These are phyloP conservation scores for Pseudococcus viburni DNA, from an alignment of 2,888 invertebrate genomes.

Conservation along the genomic window DNA sequence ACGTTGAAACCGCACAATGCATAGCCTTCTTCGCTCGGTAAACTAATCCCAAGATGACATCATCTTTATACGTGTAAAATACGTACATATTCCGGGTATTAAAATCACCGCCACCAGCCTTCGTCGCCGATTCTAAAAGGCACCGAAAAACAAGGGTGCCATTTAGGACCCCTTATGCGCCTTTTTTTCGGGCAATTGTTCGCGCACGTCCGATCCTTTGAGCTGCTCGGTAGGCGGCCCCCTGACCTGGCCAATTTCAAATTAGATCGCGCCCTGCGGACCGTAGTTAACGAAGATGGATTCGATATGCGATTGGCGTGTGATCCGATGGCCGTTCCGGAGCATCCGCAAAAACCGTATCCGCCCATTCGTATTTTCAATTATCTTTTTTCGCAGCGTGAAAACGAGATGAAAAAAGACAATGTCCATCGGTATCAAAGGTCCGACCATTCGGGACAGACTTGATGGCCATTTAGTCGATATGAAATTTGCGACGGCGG, in stretches of 20 bases:
- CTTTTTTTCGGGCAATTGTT: neutral
- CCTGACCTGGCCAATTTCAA: neutral
- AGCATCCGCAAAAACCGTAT: neutral
- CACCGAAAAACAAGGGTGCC: neutral
- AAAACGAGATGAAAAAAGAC: conserved; percentile 3
- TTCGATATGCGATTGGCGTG: conserved; percentile 7
- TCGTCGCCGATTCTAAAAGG: neutral
- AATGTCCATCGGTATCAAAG: neutral
- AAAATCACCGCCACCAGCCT: too few relatives aligned
- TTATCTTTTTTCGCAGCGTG: conserved; percentile 12
- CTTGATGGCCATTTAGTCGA: neutral
- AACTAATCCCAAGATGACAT: too few relatives aligned
- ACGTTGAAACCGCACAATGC: neutral
- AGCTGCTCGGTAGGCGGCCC: neutral
- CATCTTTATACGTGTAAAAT: too few relatives aligned
- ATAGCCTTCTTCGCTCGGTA: neutral
- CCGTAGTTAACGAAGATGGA: conserved; percentile 2
- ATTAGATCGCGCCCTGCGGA: conserved; percentile 1
- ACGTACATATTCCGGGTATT: too few relatives aligned
- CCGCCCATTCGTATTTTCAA: conserved; percentile 27
- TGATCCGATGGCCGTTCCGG: neutral
- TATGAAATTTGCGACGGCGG: neutral
- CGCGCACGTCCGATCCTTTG: neutral
- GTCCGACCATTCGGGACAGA: neutral
- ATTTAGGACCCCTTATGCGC: neutral